Base-by-base conservation (phyloP, 2,797 vertebrate species). In the Siniperca obscura region DNA sequence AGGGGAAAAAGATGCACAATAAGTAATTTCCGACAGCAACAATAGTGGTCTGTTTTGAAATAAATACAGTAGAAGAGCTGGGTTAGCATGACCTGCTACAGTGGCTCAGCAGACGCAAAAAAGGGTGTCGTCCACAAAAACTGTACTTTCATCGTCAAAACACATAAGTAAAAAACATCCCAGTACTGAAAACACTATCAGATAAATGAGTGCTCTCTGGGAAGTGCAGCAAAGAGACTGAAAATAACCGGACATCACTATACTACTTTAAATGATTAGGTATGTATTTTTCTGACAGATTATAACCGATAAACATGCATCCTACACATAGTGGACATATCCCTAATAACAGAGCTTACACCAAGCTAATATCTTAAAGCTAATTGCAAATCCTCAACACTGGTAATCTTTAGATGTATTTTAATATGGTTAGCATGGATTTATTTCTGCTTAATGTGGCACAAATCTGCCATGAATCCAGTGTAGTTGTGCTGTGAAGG, bases 301-400 rank as follows among this genome's bases (percentile, higher is more conserved):
- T 78, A 72, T n/a, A 57, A 12, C 48, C 70, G 74, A 80, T 78
- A 62, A 81, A 68, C 22, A 65, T 48, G 1, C 22, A 38, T 12
- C 34, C 44, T 42, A 56, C 40, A 67, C 40, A 53, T 27, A 55
- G 73, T 75, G 70, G 30, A 79, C 38, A 80, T 80, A 56, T 79
- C 64, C 38, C 83, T 82, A 73, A 79, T 80, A 80, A 82, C 68
- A 50, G 21, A 30, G 52, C 71, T 72, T 67, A 27, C 48, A 53
- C 42, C 76, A 78, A 70, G 78, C 81, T 87, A 72, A 82, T 85
- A 71, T 84, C 71, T 79, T 80, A 55, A 75, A 75, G 74, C 77
- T 87, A 85, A 87, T 85, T 87, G 64, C 80, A 88, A 89, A 84
- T 87, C 70, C 74, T 78, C 75, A 69, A 22, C 83, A 62, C 74